Evolutionary conservation across 2,888 invertebrate species (phyloP).

Genomic region (Heterodera filipjevi): DNA sequence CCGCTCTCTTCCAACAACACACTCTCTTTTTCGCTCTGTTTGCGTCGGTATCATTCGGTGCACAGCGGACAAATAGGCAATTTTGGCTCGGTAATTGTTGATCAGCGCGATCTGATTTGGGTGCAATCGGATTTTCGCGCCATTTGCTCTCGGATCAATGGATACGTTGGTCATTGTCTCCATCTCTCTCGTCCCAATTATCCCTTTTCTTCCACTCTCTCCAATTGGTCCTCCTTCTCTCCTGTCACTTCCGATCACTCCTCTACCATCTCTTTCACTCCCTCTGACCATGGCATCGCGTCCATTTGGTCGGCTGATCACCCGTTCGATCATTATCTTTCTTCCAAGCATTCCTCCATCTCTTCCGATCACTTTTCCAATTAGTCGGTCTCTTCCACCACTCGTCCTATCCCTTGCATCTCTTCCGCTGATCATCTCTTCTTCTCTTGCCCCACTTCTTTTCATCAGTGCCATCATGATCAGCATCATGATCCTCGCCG

Average conservation of each 20-base stretch:
- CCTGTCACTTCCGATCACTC: neutral
- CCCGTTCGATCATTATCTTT: neutral
- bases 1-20: neutral
- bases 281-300: neutral
- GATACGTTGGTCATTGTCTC: slow-evolving; percentile 6
- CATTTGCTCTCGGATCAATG: neutral
- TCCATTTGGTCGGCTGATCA: neutral
- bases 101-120: neutral
- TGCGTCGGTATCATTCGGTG: slow-evolving; percentile 4
- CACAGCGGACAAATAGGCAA: slow-evolving; percentile 24
- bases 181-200: neutral
- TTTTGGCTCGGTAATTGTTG: neutral
- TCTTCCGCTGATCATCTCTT: neutral
- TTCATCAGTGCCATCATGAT: neutral
- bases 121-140: neutral
- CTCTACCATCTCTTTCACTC: neutral
- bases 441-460: neutral
- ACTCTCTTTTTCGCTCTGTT: neutral
- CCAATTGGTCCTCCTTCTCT: neutral
- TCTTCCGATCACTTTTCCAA: neutral
- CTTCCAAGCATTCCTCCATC: neutral
- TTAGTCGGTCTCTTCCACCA: neutral
- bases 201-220: neutral
- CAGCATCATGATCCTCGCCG: neutral
- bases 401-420: neutral